A percentile compares a stretch with the other conserved stretches of the same genome.
phyloP scores from a whole-genome alignment of 1,140 invertebrate genomes.

The Notospermus geniculatus region DNA sequence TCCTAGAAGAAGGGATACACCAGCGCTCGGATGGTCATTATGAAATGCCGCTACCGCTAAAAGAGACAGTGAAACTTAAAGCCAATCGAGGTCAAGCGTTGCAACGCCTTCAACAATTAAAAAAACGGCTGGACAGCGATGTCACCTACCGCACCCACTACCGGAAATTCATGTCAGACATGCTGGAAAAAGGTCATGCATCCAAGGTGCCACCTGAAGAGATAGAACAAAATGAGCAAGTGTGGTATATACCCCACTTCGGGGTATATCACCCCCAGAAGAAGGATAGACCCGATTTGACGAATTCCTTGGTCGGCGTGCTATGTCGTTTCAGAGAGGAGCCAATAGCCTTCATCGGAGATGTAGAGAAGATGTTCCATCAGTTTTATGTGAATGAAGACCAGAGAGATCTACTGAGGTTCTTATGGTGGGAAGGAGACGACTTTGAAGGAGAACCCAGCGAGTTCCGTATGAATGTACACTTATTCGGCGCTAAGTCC shows the following conservation, averaged over 20 bases:
- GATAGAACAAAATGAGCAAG: no score
- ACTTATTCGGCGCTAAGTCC: conserved; percentile 27
- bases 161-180: no score
- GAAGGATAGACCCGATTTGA: conserved; percentile 12
- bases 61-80: no score
- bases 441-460: conserved; percentile 11
- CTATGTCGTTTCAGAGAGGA: conserved; percentile 9
- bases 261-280: conserved; percentile 17
- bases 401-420: conserved; percentile 16
- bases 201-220: not conserved
- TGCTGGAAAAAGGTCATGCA: no score
- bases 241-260: conserved; percentile 22
- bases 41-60: no score
- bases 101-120: no score
- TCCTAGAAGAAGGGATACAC: no score
- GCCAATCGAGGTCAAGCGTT: no score
- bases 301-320: conserved; percentile 9
- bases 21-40: no score
- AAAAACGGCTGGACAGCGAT: no score
- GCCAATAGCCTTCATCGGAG: conserved; percentile 17
- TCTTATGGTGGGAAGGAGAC: conserved; percentile 16
- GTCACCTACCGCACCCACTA: no score
- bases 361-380: conserved; percentile 31
- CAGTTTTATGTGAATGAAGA: conserved; percentile 20
- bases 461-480: conserved; percentile 28